phyloP scores from a whole-genome alignment of 2,888 invertebrate genomes.

The Parasteatoda lunata region DNA sequence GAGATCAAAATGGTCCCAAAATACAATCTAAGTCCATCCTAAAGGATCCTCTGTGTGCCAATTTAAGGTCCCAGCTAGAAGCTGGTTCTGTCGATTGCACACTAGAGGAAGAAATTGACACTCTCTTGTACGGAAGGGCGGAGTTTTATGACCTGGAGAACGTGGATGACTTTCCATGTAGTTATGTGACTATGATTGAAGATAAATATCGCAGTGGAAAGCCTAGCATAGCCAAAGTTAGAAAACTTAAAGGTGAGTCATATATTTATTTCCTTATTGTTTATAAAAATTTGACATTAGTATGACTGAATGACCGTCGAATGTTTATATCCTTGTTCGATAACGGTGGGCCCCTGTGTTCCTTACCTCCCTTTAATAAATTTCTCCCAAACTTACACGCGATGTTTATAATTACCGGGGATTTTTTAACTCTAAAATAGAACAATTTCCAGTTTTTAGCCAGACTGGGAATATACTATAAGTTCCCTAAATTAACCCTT shows the following conservation, averaged over 20 bases:
- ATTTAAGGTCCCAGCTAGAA: constrained; percentile 69
- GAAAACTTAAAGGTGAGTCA: constrained; percentile 62
- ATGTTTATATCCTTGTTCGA: no score
- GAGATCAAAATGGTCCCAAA: constrained; percentile 9
- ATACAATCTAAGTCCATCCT: constrained; percentile 70
- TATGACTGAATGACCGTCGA: no score
- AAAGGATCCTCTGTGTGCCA: constrained; percentile 71
- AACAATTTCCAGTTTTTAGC: no score
- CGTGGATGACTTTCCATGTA: constrained; percentile 70
- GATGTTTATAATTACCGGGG: no score
- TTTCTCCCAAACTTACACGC: no score
- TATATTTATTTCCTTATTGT: not conserved
- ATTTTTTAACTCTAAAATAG: no score
- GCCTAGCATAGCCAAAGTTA: constrained; percentile 68
- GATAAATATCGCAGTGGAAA: constrained; percentile 70
- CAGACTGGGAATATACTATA: no score
- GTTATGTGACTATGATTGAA: constrained; percentile 71
- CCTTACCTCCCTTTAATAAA: no score
- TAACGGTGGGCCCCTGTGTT: no score
- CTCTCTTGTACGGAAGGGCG: constrained; percentile 72
- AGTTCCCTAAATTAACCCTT: no score
- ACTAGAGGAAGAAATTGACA: constrained; percentile 72
- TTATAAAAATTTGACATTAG: not conserved
- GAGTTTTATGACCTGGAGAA: constrained; percentile 69
- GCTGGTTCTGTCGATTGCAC: constrained; percentile 63